These are phyloP conservation scores for Syrphus vitripennis DNA, from an alignment of 2,888 invertebrate species.

Conservation along the genomic window DNA sequence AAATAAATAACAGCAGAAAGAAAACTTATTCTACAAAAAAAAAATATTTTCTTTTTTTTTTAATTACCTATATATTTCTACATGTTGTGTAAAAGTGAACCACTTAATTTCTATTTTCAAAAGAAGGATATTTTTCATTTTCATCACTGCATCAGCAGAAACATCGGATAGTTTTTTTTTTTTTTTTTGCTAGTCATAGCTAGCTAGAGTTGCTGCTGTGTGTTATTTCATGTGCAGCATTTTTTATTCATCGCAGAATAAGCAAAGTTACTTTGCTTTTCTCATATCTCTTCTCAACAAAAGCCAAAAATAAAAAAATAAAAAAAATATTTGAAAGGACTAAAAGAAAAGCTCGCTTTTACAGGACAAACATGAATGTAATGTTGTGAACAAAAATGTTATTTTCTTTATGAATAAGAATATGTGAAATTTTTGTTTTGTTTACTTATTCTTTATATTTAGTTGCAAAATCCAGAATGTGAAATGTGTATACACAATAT, in stretches of 20 bases:
- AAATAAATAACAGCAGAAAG: constrained; percentile 13
- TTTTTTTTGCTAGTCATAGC: background rate
- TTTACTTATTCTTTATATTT: constrained; percentile 20
- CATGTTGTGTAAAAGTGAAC: constrained; percentile 56
- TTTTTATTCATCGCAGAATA: constrained; percentile 46
- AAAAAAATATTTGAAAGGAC: constrained; percentile 11
- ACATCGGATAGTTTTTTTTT: background rate
- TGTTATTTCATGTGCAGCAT: constrained; percentile 33
- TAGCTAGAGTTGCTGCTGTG: background rate
- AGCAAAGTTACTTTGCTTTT: constrained; percentile 37
- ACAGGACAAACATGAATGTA: constrained; percentile 36
- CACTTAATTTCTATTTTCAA: constrained; percentile 67
- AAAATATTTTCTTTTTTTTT: constrained; percentile 19
- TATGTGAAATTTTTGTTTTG: constrained; percentile 24
- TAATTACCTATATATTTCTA: constrained; percentile 47
- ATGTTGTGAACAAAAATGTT: constrained; percentile 38
- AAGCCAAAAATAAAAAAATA: background rate
- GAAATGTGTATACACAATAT: background rate
- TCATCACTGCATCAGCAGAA: constrained; percentile 31
- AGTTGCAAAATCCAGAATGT: constrained; percentile 15
- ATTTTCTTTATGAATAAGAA: constrained; percentile 59
- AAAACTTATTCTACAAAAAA: background rate
- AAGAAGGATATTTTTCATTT: constrained; percentile 37
- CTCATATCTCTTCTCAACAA: constrained; percentile 6
- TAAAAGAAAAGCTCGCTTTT: constrained; percentile 54